A percentile compares a stretch with the other conserved stretches of the same genome.
phyloP scores from a whole-genome alignment of 2,113 vertebrate species.

The Brienomyrus longianalis region DNA sequence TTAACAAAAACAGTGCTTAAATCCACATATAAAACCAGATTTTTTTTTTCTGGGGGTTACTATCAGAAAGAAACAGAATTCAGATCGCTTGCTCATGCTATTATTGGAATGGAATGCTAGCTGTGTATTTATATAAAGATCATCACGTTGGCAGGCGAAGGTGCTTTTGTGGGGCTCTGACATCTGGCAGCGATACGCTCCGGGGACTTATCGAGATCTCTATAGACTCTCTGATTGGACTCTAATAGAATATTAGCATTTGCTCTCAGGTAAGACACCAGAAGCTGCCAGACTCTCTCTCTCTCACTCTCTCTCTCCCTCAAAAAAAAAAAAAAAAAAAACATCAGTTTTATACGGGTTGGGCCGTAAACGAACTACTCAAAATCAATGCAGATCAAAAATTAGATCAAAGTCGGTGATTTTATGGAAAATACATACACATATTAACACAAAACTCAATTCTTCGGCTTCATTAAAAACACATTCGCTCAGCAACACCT shows the following conservation, averaged over 20 bases:
- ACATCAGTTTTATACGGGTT: constrained; percentile 47
- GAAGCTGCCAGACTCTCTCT: constrained; percentile 51
- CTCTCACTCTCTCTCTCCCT: not conserved
- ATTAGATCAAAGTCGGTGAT: not conserved
- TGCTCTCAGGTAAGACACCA: constrained; percentile 68
- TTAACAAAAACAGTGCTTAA: constrained; percentile 38
- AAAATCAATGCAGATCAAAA: not conserved
- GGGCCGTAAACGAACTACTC: constrained; percentile 16
- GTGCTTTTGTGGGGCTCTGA: constrained; percentile 71
- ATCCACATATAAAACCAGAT: constrained; percentile 21
- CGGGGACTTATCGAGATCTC: constrained; percentile 70
- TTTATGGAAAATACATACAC: not conserved
- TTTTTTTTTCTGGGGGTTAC: not conserved
- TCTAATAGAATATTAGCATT: constrained; percentile 83
- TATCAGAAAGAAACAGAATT: constrained; percentile 40
- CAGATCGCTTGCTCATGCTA: constrained; percentile 50
- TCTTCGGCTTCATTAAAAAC: not conserved
- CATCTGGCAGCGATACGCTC: constrained; percentile 70
- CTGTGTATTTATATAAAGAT: constrained; percentile 68
- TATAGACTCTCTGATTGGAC: constrained; percentile 70
- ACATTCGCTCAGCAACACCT: not conserved
- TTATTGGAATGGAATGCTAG: constrained; percentile 42
- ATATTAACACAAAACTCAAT: not conserved
- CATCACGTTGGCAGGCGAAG: constrained; percentile 63
- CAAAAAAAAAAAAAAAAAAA: constrained; percentile 44